Percentiles rank a stretch among this genome's conserved stretches.
phyloP scores from a whole-genome alignment of 2,113 vertebrate species.

The Pelmatolapia mariae region DNA sequence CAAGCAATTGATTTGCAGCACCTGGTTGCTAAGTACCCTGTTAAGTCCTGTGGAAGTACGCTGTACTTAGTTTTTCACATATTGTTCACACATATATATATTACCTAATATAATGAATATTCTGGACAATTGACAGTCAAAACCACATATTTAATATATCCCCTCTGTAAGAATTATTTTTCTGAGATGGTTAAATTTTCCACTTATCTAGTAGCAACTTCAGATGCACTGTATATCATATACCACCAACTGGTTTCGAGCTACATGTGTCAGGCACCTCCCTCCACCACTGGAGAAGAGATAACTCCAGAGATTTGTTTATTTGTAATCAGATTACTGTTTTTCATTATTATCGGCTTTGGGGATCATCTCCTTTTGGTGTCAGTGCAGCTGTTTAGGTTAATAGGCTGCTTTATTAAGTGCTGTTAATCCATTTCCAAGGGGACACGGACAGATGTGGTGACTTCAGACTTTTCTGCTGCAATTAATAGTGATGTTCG shows the following conservation, averaged over 20 bases:
- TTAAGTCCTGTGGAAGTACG: background rate
- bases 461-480: background rate
- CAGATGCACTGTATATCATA: background rate
- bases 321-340: conserved; percentile 57
- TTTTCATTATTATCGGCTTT: conserved; percentile 53
- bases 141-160: background rate
- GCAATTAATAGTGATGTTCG: background rate
- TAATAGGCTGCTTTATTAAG: conserved; percentile 54
- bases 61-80: background rate
- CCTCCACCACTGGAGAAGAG: background rate
- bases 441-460: background rate
- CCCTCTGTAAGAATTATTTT: background rate
- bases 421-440: conserved; percentile 28
- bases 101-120: background rate
- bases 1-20: background rate
- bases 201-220: background rate
- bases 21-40: background rate
- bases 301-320: conserved; percentile 32
- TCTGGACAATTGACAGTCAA: background rate
- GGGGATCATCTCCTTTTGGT: conserved; percentile 46
- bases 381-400: conserved; percentile 46
- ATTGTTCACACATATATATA: background rate
- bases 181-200: background rate
- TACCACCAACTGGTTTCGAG: background rate
- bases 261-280: background rate